These are phyloP conservation scores for Pangasius larnaudii DNA, from an alignment of 2,797 vertebrate species.

Conservation along the genomic window DNA sequence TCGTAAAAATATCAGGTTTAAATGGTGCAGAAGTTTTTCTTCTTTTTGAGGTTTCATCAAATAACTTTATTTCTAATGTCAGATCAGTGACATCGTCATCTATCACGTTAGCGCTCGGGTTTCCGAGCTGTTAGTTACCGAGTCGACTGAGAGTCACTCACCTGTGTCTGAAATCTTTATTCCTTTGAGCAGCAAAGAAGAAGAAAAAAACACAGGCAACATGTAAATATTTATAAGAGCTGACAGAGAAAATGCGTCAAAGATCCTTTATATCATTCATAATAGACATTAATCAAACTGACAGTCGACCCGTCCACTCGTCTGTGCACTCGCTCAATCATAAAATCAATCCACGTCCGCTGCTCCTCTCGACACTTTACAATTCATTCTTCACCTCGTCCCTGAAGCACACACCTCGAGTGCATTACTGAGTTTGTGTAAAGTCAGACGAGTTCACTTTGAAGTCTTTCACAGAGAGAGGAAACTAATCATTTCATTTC, in stretches of 20 bases:
- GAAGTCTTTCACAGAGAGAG: slow-evolving; percentile 20
- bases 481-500: slow-evolving; percentile 30
- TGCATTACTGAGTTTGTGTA: neutral
- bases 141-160: slow-evolving; percentile 73
- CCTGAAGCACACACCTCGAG: neutral
- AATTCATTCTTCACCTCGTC: neutral
- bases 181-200: slow-evolving; percentile 79
- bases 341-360: slow-evolving; percentile 13
- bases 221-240: slow-evolving; percentile 12
- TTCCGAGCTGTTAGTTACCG: neutral
- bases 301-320: neutral
- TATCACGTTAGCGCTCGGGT: neutral
- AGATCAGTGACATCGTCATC: slow-evolving; percentile 1
- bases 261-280: neutral
- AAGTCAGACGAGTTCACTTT: slow-evolving; percentile 22
- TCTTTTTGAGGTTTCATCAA: neutral
- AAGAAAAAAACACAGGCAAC: neutral
- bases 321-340: slow-evolving; percentile 10
- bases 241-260: neutral
- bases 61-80: neutral
- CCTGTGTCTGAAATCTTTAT: slow-evolving; percentile 99
- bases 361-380: neutral
- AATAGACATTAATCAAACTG: slow-evolving; percentile 20
- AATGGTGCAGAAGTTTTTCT: neutral
- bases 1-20: neutral